These are phyloP conservation scores for Drosophila paracracens DNA, from an alignment of 2,888 invertebrate species.

Conservation along the genomic window DNA sequence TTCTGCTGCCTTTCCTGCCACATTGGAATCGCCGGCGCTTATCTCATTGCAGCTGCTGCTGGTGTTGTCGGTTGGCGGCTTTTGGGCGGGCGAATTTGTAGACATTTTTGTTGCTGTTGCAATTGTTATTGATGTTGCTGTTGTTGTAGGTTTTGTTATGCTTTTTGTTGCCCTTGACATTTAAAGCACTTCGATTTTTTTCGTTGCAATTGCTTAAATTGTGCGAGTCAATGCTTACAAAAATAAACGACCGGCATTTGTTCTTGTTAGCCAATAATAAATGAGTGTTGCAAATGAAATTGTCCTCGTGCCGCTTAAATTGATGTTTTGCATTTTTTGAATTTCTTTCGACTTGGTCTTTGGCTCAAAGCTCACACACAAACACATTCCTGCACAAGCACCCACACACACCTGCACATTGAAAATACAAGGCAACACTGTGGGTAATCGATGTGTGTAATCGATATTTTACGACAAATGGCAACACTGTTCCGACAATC, in stretches of 20 bases:
- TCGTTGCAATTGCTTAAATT: slow-evolving; percentile 20
- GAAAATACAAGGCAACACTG: slow-evolving; percentile 18
- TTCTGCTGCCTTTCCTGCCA: not conserved
- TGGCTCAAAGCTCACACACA: slow-evolving; percentile 30
- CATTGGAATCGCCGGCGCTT: slow-evolving; percentile 17
- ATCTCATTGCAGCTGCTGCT: slow-evolving; percentile 6
- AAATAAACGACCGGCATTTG: slow-evolving; percentile 18
- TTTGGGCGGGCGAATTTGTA: slow-evolving; percentile 47
- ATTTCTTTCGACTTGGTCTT: slow-evolving; percentile 29
- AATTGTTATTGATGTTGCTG: slow-evolving; percentile 18
- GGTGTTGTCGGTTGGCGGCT: slow-evolving; percentile 31
- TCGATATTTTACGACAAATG: slow-evolving; percentile 1
- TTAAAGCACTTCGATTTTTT: slow-evolving; percentile 68
- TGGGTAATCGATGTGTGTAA: slow-evolving; percentile 8
- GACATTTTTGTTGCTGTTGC: slow-evolving; percentile 37
- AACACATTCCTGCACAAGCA: not conserved
- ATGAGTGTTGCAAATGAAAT: slow-evolving; percentile 8
- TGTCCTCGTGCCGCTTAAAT: slow-evolving; percentile 26
- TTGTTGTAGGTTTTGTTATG: slow-evolving; percentile 36
- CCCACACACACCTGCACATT: not conserved
- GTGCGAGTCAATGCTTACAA: slow-evolving; percentile 6
- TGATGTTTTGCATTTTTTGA: slow-evolving; percentile 30
- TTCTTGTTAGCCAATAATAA: slow-evolving; percentile 27
- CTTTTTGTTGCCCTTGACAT: slow-evolving; percentile 67
- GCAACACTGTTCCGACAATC: not conserved